Percentiles rank a stretch among this genome's conserved stretches.
Evolutionary conservation across 2,888 invertebrate genomes (phyloP).

Genomic region (Shargacucullia verbasci): DNA sequence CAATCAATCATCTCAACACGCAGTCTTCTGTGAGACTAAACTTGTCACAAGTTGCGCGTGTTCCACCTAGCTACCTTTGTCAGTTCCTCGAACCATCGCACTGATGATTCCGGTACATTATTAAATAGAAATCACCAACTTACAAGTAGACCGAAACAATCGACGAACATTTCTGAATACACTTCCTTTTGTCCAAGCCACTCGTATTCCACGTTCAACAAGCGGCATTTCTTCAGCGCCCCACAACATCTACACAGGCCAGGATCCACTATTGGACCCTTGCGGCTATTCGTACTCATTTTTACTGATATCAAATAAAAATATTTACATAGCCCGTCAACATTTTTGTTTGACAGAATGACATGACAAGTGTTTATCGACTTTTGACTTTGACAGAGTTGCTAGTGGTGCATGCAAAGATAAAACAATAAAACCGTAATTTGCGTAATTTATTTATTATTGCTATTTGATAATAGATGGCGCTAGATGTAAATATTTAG

Average conservation of each 20-base stretch:
- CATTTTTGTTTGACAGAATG: constrained; percentile 8
- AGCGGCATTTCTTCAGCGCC: constrained; percentile 75
- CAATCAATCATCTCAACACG: no score
- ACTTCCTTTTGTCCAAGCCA: constrained; percentile 77
- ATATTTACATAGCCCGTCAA: constrained; percentile 2
- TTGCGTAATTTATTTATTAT: neutral
- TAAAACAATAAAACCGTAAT: no score
- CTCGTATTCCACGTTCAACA: constrained; percentile 77
- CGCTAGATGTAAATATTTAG: neutral
- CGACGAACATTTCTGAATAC: constrained; percentile 80
- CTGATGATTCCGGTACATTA: no score
- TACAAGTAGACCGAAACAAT: constrained; percentile 80
- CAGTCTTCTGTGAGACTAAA: no score
- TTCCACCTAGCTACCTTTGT: no score
- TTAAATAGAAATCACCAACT: constrained; percentile 36
- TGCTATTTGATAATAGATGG: constrained; percentile 25
- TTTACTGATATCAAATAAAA: constrained; percentile 10
- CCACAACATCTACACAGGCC: constrained; percentile 81
- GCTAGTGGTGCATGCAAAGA: constrained; percentile 9
- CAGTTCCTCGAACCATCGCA: no score
- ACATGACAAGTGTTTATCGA: no score
- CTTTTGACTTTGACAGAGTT: constrained; percentile 23
- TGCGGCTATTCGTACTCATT: constrained; percentile 62
- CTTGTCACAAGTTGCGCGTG: no score
- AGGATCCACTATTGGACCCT: constrained; percentile 76